These are phyloP conservation scores for Drosophila borborema DNA, from an alignment of 2,888 invertebrate species.

Conservation along the genomic window DNA sequence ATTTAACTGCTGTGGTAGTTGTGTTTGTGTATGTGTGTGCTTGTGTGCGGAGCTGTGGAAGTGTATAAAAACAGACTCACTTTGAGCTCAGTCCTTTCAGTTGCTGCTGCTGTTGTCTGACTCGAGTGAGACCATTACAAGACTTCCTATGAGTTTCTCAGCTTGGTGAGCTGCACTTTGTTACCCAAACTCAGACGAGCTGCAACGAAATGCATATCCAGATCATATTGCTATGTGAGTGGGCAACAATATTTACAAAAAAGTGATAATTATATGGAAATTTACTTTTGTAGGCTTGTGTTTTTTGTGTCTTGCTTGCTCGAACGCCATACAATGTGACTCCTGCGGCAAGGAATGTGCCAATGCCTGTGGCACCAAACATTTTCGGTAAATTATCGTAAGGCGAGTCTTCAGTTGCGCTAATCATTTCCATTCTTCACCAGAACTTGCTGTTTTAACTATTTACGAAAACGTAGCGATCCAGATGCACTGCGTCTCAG, in stretches of 20 bases:
- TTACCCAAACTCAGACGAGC: constrained; percentile 24
- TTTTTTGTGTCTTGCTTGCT: constrained; percentile 62
- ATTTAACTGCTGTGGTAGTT: constrained; percentile 36
- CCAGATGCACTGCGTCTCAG: constrained; percentile 77
- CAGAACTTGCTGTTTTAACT: constrained; percentile 89
- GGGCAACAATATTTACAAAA: not conserved
- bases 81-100: constrained; percentile 53
- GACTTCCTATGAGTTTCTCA: constrained; percentile 58
- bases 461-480: constrained; percentile 87
- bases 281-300: constrained; percentile 59
- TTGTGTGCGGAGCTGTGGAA: constrained; percentile 2
- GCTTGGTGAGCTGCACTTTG: constrained; percentile 40
- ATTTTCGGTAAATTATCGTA: constrained; percentile 85
- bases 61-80: constrained; percentile 54
- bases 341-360: constrained; percentile 89
- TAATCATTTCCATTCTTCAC: not conserved
- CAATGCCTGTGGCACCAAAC: constrained; percentile 88
- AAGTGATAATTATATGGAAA: not conserved
- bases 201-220: constrained; percentile 70
- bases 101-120: constrained; percentile 49
- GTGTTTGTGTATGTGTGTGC: not conserved
- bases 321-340: constrained; percentile 86
- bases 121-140: constrained; percentile 24
- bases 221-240: constrained; percentile 74
- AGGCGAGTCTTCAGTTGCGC: no score